These are phyloP conservation scores for Oscheius myriophilus DNA, from an alignment of 2,888 invertebrate species.

Conservation along the genomic window DNA sequence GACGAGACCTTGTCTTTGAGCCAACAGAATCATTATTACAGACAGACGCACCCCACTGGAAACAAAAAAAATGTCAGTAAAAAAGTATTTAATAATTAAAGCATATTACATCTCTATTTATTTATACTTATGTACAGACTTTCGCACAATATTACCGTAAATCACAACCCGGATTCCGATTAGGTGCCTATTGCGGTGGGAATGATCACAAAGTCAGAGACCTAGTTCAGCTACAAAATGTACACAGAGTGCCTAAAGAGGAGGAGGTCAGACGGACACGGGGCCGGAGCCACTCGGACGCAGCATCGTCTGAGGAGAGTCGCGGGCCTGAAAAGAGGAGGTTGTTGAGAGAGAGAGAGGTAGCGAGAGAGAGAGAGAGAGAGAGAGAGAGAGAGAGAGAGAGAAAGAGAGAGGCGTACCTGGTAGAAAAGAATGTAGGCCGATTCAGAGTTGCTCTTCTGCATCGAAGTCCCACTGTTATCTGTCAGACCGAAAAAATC, in stretches of 20 bases:
- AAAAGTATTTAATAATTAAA: background rate
- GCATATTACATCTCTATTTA: background rate
- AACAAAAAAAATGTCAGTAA: background rate
- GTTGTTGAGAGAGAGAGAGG: background rate
- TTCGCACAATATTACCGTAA: slow-evolving; percentile 20
- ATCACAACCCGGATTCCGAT: slow-evolving; percentile 26
- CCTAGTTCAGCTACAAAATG: background rate
- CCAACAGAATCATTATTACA: no score
- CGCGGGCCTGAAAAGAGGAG: slow-evolving; percentile 18
- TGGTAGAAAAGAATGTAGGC: slow-evolving; percentile 97
- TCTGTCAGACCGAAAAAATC: slow-evolving; percentile 96
- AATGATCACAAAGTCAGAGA: slow-evolving; percentile 19
- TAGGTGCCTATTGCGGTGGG: slow-evolving; percentile 25
- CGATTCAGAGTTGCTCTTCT: slow-evolving; percentile 94
- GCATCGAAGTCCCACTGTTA: slow-evolving; percentile 75
- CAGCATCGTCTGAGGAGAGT: slow-evolving; percentile 14
- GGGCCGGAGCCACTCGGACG: slow-evolving; percentile 30
- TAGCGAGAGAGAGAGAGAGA: background rate
- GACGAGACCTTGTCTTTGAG: no score
- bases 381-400: background rate
- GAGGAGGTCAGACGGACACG: slow-evolving; percentile 15
- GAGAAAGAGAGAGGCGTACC: slow-evolving; percentile 4
- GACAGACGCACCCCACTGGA: no score
- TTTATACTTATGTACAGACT: slow-evolving; percentile 14
- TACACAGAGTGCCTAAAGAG: background rate